A percentile compares a stretch with the other conserved stretches of the same genome.
Evolutionary conservation across 2,113 vertebrate genomes (phyloP).

Genomic region (Argyrosomus japonicus): DNA sequence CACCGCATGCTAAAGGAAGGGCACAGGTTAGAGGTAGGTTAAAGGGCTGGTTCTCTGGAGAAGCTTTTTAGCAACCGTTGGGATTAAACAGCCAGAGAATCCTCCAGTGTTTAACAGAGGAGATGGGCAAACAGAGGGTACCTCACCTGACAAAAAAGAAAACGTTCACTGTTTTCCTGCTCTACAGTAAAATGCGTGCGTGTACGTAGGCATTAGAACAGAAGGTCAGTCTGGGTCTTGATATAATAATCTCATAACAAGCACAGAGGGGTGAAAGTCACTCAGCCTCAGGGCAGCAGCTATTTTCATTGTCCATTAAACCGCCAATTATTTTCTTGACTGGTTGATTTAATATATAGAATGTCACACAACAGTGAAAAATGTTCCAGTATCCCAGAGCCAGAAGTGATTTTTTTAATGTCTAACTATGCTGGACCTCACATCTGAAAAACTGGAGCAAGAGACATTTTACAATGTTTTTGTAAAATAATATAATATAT

Average conservation of each 20-base stretch:
- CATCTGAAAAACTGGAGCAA: background rate
- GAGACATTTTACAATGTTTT: background rate
- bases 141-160: background rate
- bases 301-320: too few species aligned
- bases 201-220: background rate
- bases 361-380: background rate
- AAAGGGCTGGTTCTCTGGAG: background rate
- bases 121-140: background rate
- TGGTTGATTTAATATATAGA: too few species aligned
- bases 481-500: too few species aligned
- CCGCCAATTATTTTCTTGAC: too few species aligned
- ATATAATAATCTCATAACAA: too few species aligned
- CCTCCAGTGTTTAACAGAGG: background rate
- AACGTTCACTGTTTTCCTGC: background rate
- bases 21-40: background rate
- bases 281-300: too few species aligned
- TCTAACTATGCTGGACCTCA: background rate
- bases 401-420: background rate
- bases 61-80: background rate
- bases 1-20: slow-evolving; percentile 61
- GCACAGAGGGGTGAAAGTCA: too few species aligned
- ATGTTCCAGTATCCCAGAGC: background rate
- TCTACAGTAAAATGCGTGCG: background rate
- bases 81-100: background rate
- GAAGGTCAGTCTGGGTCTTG: background rate